These are phyloP conservation scores for Tinamus major DNA, from an alignment of 2,797 vertebrate genomes.

Conservation along the genomic window DNA sequence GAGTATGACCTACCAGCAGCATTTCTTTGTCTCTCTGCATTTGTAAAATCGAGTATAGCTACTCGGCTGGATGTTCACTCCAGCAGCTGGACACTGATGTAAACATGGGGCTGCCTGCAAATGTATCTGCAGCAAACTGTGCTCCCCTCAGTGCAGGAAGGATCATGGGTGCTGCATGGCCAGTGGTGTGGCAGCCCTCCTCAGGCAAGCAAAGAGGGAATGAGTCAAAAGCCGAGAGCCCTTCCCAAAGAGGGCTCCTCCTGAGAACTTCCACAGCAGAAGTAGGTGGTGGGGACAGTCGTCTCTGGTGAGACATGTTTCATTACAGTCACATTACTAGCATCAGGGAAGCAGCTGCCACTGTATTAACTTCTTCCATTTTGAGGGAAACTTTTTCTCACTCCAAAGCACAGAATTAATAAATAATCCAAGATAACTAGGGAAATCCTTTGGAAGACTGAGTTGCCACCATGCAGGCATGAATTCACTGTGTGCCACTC, in stretches of 20 bases:
- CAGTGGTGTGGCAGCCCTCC: neutral
- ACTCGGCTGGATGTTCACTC: neutral
- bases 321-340: neutral
- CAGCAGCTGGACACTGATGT: fast-evolving
- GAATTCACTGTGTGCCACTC: neutral
- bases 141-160: neutral
- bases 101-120: neutral
- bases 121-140: neutral
- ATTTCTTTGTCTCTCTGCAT: neutral
- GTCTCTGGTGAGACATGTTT: neutral
- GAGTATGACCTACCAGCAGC: neutral
- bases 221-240: neutral
- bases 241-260: neutral
- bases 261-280: neutral
- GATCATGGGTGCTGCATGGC: neutral
- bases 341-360: neutral
- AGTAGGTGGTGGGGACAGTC: neutral
- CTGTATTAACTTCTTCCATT: neutral
- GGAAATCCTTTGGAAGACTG: neutral
- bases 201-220: neutral
- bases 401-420: neutral
- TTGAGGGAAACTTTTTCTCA: neutral
- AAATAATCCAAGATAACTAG: neutral
- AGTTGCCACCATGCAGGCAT: neutral
- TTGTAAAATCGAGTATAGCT: neutral